These are phyloP conservation scores for Drosophila dunni DNA, from an alignment of 1,140 invertebrate species.

Conservation along the genomic window DNA sequence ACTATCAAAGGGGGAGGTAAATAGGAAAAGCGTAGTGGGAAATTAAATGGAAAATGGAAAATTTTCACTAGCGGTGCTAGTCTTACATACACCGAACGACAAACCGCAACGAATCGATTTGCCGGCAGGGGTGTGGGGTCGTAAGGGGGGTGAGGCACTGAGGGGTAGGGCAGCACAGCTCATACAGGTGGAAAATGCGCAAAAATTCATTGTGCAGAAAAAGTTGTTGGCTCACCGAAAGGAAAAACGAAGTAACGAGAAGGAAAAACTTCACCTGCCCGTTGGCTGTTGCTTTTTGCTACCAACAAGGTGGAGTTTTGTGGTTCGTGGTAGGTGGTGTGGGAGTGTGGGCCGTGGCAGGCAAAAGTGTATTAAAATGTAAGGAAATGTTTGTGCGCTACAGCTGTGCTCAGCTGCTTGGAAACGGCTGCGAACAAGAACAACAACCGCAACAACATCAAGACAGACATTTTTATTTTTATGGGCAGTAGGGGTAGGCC, in stretches of 20 bases:
- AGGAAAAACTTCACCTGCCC: conserved; percentile 57
- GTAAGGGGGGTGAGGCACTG: neutral
- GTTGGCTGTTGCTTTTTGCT: conserved; percentile 74
- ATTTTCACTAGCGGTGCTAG: conserved; percentile 42
- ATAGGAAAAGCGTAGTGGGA: conserved; percentile 5
- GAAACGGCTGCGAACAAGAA: conserved; percentile 61
- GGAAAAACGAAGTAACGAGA: conserved; percentile 14
- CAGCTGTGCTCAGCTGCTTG: conserved; percentile 78
- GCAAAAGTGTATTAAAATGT: conserved; percentile 80
- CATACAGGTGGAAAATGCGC: conserved; percentile 82
- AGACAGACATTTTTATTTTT: conserved; percentile 48
- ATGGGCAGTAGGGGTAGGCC: conserved; percentile 24
- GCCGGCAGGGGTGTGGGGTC: neutral
- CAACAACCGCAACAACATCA: conserved; percentile 57
- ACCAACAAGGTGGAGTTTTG: conserved; percentile 15
- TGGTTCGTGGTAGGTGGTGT: neutral
- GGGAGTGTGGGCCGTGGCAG: conserved; percentile 14
- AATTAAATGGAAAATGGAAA: conserved; percentile 56
- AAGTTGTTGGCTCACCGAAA: conserved; percentile 47
- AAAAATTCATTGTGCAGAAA: conserved; percentile 83
- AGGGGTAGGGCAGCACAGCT: conserved; percentile 26
- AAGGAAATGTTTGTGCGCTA: conserved; percentile 58
- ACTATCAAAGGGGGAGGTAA: conserved; percentile 5
- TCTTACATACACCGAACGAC: conserved; percentile 64
- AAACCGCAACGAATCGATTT: conserved; percentile 78